phyloP scores from a whole-genome alignment of 2,888 invertebrate species.

The Chrysomela aeneicollis region DNA sequence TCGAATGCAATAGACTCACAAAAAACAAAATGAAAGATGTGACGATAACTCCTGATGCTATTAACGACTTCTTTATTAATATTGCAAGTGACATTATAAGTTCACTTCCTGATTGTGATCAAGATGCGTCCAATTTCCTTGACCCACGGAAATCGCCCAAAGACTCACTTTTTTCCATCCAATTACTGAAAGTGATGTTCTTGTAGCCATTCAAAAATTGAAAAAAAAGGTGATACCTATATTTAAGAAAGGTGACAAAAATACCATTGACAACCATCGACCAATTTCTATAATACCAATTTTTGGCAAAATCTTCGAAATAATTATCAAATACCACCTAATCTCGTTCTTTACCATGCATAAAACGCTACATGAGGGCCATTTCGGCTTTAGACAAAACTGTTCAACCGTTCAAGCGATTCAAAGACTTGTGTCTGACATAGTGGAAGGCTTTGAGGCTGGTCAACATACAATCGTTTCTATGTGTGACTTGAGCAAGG shows the following conservation, averaged over 20 bases:
- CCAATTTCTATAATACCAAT: slow-evolving; percentile 8
- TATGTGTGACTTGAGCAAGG: slow-evolving; percentile 2
- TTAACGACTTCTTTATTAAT: not conserved
- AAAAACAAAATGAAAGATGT: not conserved
- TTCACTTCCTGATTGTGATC: slow-evolving; percentile 8
- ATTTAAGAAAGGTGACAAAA: not conserved
- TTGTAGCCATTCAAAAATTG: not conserved
- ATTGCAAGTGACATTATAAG: slow-evolving; percentile 2
- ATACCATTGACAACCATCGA: not conserved
- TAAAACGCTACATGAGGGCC: not conserved
- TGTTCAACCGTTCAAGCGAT: slow-evolving; percentile 1
- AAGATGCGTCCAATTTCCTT: not conserved
- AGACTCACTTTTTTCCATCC: slow-evolving; percentile 6
- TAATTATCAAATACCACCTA: not conserved
- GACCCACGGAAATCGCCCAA: not conserved
- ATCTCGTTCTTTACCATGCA: not conserved
- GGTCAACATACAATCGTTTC: no score
- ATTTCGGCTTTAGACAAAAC: slow-evolving; percentile 2
- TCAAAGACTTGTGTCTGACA: not conserved
- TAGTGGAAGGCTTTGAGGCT: no score
- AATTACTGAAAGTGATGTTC: not conserved
- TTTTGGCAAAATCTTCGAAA: not conserved
- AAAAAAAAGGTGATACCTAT: slow-evolving; percentile 1
- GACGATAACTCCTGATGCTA: no score
- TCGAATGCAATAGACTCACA: not conserved